Conservation (phyloP, 64 coral and sea anemone genomes). For the Montipora sp. region DNA sequence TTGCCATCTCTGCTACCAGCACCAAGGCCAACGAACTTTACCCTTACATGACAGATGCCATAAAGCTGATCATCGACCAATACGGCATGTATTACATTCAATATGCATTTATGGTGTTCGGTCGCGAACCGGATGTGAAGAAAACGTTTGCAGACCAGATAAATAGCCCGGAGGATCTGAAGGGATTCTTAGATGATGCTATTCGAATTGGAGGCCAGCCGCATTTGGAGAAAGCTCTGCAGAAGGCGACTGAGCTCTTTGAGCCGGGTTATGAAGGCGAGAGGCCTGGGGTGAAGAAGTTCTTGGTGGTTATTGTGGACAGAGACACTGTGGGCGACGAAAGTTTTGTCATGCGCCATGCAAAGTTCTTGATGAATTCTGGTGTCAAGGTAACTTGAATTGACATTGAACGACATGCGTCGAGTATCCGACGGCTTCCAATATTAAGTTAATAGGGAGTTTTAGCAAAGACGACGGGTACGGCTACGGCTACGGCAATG, state of each 20-base stretch:
- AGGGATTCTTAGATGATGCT: not conserved
- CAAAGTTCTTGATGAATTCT: conserved; percentile 30
- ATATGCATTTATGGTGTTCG: conserved; percentile 64
- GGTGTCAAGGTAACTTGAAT: conserved; percentile 32
- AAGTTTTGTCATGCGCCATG: conserved; percentile 2
- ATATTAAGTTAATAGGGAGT: too few relatives aligned
- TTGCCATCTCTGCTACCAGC: conserved; percentile 67
- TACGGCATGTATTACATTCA: conserved; percentile 54
- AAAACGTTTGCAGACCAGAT: conserved; percentile 21
- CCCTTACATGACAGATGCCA: conserved; percentile 44
- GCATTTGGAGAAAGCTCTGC: conserved; percentile 40
- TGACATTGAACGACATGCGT: too few relatives aligned
- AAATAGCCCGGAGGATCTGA: not conserved
- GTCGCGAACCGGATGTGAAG: not conserved
- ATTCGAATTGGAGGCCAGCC: conserved; percentile 1
- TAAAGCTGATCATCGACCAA: conserved; percentile 32
- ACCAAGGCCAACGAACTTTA: conserved; percentile 23
- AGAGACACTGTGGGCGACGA: conserved; percentile 38
- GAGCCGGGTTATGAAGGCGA: conserved; percentile 10
- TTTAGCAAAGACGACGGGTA: too few relatives aligned
- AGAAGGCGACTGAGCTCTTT: conserved; percentile 39
- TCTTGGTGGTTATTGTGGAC: conserved; percentile 64
- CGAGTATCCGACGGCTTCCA: too few relatives aligned
- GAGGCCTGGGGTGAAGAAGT: conserved; percentile 16
- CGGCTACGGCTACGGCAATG: too few relatives aligned